Evolutionary conservation across 2,113 vertebrate genomes (phyloP), one percentile per base, ranked within the genome.

Genomic region (Bubalus kerabau): DNA sequence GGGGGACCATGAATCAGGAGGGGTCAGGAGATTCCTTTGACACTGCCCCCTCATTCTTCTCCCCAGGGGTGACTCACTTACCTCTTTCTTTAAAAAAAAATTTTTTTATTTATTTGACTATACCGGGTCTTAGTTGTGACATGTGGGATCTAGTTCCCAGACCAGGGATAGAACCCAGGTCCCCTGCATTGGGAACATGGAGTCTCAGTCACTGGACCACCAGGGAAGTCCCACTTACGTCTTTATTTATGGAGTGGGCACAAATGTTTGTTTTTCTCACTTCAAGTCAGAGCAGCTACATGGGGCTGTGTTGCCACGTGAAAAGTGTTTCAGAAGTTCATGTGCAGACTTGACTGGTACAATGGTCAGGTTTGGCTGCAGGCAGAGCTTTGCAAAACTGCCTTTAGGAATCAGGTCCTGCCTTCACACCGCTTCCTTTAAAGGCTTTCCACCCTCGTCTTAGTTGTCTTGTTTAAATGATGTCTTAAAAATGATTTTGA

Each of bases 401-500:
- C 9, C 54, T 1, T 7, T 6, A 24, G 43, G 71, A 26, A 52
- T 26, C 4, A 1, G 40, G 54, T 3, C 10, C 23, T 21, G 32
- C 3, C 12, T 15, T 26, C 6, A 21, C 15, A 21, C 36, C 0
- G 2, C 30, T 26, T n/a, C 60, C 80, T 40, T 26, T 5, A 3
- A 23, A 5, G 28, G 43, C 81, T 48, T 48, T 19, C 62, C 36
- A 40, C 54, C 19, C 1, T 4, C 0, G 3, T 57, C 50, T 9
- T 17, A 56, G 46, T 32, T 17, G 4, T 74, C 40, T 24, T 19
- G 15, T 32, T 30, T 28, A 48, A 36, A 4, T 2, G 28, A 26
- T 14, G 80, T 16, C 48, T 46, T 26, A 19, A 46, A 43, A 43
- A 57, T 32, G 71, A 9, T 12, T 56, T 26, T 56, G 1, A 54